phyloP scores from a whole-genome alignment of 2,797 vertebrate species.

The Geotrypetes seraphini region DNA sequence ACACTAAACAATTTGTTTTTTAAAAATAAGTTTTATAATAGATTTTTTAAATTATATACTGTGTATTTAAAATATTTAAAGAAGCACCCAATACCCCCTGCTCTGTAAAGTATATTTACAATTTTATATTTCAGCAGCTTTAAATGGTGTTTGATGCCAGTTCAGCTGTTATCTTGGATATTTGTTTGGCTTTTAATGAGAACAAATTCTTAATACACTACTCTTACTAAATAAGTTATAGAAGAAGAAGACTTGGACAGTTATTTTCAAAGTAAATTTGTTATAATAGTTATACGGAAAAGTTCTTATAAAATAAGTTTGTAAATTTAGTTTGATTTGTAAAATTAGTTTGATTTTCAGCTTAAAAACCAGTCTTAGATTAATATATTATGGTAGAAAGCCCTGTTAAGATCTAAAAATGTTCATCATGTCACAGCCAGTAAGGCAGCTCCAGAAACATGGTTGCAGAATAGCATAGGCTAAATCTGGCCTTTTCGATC shows the following conservation, averaged over 20 bases:
- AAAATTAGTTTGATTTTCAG: constrained; percentile 33
- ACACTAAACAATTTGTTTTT: constrained; percentile 16
- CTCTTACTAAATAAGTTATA: constrained; percentile 32
- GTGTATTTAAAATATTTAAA: constrained; percentile 22
- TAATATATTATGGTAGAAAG: constrained; percentile 36
- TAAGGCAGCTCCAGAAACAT: too few relatives aligned
- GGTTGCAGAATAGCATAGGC: too few relatives aligned
- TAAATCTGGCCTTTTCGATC: too few relatives aligned
- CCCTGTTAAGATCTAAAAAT: too few relatives aligned
- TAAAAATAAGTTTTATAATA: constrained; percentile 41
- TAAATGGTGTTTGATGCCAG: constrained; percentile 31
- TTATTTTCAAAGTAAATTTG: constrained; percentile 59
- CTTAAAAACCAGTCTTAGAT: constrained; percentile 46
- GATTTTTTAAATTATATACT: constrained; percentile 32
- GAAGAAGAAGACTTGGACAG: constrained; percentile 33
- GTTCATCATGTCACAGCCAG: too few relatives aligned
- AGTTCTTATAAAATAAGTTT: constrained; percentile 18
- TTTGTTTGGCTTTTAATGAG: constrained; percentile 34
- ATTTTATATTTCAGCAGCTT: constrained; percentile 40
- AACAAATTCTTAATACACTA: constrained; percentile 24
- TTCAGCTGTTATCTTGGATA: constrained; percentile 15
- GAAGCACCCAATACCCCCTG: constrained; percentile 21
- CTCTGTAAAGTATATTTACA: constrained; percentile 36
- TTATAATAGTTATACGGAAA: too few relatives aligned
- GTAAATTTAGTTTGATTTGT: constrained; percentile 21